Conservation (phyloP, 2,888 invertebrate genomes). For the Nephrotoma guestfalica region DNA sequence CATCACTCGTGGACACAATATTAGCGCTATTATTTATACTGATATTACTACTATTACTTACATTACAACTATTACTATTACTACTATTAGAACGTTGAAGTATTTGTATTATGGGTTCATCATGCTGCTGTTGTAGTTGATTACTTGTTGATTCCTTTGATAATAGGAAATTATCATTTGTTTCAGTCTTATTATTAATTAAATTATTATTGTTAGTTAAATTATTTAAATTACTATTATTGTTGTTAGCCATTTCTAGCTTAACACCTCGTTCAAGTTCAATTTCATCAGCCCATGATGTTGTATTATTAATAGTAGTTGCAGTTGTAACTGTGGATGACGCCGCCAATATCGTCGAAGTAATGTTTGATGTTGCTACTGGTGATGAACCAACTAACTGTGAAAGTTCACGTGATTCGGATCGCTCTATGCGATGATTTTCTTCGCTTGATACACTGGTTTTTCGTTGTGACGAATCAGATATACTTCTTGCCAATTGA, state of each 20-base stretch:
- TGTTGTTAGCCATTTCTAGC: background rate
- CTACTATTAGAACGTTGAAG: slow-evolving; percentile 26
- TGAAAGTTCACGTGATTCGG: slow-evolving; percentile 13
- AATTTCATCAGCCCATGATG: slow-evolving; percentile 37
- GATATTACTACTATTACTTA: background rate
- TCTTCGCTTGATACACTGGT: slow-evolving; percentile 25
- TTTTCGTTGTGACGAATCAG: slow-evolving; percentile 32
- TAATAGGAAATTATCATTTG: background rate
- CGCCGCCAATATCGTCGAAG: background rate
- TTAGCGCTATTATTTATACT: slow-evolving; percentile 8
- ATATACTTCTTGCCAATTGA: slow-evolving; percentile 30
- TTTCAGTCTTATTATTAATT: slow-evolving; percentile 3
- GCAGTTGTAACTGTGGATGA: background rate
- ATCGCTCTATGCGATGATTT: slow-evolving; percentile 11
- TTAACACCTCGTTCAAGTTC: slow-evolving; percentile 17
- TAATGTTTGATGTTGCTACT: background rate
- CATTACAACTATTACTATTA: slow-evolving; percentile 4
- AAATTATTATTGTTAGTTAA: background rate
- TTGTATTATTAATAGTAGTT: slow-evolving; percentile 5
- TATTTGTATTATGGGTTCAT: slow-evolving; percentile 31
- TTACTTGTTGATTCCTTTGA: background rate
- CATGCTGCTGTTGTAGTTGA: slow-evolving; percentile 10
- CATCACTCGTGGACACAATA: slow-evolving; percentile 7
- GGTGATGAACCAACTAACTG: background rate
- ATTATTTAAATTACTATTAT: background rate